phyloP scores from a whole-genome alignment of 1,140 invertebrate species.

The Ditylenchus dipsaci region DNA sequence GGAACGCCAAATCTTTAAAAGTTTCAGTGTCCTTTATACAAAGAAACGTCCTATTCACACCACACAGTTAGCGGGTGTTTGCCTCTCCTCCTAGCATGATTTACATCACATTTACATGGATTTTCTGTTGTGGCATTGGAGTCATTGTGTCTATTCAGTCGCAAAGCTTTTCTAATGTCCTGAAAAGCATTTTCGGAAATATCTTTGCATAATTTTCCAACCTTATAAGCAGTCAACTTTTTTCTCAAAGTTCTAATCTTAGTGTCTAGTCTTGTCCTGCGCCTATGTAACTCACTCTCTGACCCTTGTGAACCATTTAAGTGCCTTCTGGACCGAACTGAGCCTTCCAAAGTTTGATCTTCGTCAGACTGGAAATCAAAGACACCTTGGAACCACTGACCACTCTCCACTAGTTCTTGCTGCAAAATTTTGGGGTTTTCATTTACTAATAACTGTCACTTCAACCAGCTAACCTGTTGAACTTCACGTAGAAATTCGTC shows the following conservation, averaged over 20 bases:
- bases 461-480: constrained; percentile 8
- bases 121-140: too few relatives aligned
- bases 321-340: background rate
- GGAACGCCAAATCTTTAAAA: too few relatives aligned
- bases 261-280: background rate
- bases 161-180: constrained; percentile 24
- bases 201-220: background rate
- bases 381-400: constrained; percentile 47
- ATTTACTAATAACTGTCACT: background rate
- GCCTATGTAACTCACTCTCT: constrained; percentile 3
- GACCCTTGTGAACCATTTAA: background rate
- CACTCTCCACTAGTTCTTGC: constrained; percentile 33
- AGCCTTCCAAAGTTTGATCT: background rate
- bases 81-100: background rate
- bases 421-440: constrained; percentile 21
- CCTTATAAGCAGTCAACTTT: background rate
- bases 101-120: too few relatives aligned
- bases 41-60: too few relatives aligned
- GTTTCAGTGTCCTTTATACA: too few relatives aligned
- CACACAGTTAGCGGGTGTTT: constrained; percentile 20
- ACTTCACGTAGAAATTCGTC: constrained; percentile 40
- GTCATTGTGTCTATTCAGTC: constrained; percentile 1
- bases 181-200: background rate
- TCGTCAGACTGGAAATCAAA: constrained; percentile 13
- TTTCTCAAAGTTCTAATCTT: background rate